Percentiles rank a stretch among this genome's conserved stretches.
These are phyloP conservation scores for Thomomys bottae DNA, from an alignment of 2,113 vertebrate species.

Conservation along the genomic window DNA sequence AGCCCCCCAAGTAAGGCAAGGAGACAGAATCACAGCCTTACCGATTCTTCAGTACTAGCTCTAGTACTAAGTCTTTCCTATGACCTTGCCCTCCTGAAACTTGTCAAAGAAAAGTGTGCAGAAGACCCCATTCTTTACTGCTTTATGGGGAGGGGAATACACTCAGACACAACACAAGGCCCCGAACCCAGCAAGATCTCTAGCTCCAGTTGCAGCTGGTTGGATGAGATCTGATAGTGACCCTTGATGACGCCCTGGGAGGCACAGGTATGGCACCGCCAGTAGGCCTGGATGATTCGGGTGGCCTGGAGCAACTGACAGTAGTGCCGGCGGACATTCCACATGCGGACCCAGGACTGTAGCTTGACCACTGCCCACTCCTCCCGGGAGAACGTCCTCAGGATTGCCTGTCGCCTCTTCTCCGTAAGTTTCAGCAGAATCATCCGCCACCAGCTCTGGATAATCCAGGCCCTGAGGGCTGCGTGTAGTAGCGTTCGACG, in stretches of 20 bases:
- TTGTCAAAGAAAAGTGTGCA: background rate
- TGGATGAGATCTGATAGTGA: conserved; percentile 51
- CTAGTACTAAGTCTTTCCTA: background rate
- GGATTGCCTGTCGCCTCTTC: fast-evolving
- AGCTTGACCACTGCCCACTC: conserved; percentile 59
- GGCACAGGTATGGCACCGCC: conserved; percentile 48
- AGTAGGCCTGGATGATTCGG: conserved; percentile 68
- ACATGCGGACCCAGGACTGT: conserved; percentile 70
- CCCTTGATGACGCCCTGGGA: conserved; percentile 63
- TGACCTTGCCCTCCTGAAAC: background rate
- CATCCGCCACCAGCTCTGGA: conserved; percentile 75
- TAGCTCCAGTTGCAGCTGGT: conserved; percentile 63
- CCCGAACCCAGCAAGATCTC: conserved; percentile 65
- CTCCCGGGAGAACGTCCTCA: conserved; percentile 5
- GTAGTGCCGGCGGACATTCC: conserved; percentile 49
- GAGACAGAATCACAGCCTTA: background rate
- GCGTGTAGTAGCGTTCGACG: conserved; percentile 14
- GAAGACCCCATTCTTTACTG: conserved; percentile 9
- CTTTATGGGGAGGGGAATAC: conserved; percentile 74
- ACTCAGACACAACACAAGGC: conserved; percentile 59
- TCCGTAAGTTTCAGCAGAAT: fast-evolving
- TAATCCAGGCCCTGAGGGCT: background rate
- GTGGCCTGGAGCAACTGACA: background rate
- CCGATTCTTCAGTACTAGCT: background rate
- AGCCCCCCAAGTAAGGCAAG: background rate